Conservation (phyloP, 1,140 invertebrate genomes). For the Sogatella furcifera region DNA sequence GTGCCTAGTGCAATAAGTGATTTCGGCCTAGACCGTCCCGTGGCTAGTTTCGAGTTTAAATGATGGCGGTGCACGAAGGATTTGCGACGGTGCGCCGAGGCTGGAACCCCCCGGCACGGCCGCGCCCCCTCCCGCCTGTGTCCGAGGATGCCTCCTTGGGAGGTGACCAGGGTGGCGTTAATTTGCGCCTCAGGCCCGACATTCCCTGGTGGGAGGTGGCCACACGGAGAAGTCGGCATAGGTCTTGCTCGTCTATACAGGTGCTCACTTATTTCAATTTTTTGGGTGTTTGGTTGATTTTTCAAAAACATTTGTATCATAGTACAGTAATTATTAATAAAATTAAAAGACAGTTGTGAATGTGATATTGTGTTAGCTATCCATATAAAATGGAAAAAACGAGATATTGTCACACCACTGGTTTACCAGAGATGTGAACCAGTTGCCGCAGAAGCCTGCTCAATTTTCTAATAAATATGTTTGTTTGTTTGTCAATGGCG, state of each 20-base stretch:
- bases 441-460: no score
- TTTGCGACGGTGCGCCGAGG: conserved; percentile 63
- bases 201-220: conserved; percentile 81
- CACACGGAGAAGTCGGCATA: conserved; percentile 55
- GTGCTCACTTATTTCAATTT: conserved; percentile 26
- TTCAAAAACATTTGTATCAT: no score
- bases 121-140: conserved; percentile 33
- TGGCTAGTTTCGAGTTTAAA: conserved; percentile 1
- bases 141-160: conserved; percentile 32
- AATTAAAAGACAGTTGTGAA: no score
- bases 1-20: neutral
- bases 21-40: neutral
- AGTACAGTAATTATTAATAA: no score
- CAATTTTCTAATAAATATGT: no score
- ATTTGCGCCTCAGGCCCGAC: conserved; percentile 42
- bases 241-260: conserved; percentile 58
- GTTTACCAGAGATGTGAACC: no score
- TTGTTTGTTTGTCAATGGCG: no score
- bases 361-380: no score
- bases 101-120: conserved; percentile 1
- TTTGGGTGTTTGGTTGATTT: no score
- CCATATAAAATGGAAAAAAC: no score
- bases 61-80: conserved; percentile 60
- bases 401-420: no score
- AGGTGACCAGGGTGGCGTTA: conserved; percentile 30